phyloP scores from a whole-genome alignment of 2,888 invertebrate genomes.

The Lottia scabra region DNA sequence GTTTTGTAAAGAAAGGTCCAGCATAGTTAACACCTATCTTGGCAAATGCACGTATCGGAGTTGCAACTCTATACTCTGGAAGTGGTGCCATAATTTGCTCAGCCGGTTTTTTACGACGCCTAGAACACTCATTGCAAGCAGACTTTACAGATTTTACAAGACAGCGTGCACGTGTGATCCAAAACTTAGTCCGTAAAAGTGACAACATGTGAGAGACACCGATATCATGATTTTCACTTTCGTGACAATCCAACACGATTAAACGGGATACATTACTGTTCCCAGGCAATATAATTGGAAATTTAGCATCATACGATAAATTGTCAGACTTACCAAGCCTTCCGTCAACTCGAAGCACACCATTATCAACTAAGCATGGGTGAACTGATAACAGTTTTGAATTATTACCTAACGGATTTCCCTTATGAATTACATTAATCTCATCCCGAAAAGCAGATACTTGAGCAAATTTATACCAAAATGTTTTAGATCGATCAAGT shows the following conservation, averaged over 20 bases:
- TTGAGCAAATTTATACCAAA: constrained; percentile 10
- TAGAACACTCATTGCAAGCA: constrained; percentile 3
- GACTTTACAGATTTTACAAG: constrained; percentile 13
- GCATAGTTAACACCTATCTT: constrained; percentile 21
- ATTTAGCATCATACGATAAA: constrained; percentile 15
- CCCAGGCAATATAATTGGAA: constrained; percentile 23
- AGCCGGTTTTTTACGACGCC: constrained; percentile 1
- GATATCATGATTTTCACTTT: constrained; percentile 10
- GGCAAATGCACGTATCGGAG: constrained; percentile 22
- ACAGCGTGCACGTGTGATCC: constrained; percentile 23
- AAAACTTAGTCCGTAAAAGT: constrained; percentile 17
- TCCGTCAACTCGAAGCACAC: constrained; percentile 12
- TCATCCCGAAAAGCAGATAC: constrained; percentile 12
- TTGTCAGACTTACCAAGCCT: constrained; percentile 13
- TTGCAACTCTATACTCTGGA: constrained; percentile 15
- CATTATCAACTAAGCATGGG: constrained; percentile 8
- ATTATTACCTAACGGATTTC: background rate
- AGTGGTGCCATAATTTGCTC: constrained; percentile 21
- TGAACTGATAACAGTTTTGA: constrained; percentile 11
- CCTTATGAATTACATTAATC: background rate
- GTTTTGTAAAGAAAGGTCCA: constrained; percentile 23
- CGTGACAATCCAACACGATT: constrained; percentile 16
- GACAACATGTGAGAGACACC: constrained; percentile 25
- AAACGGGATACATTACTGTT: constrained; percentile 18
- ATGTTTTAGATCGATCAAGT: constrained; percentile 4